Evolutionary conservation across 35 echinoderm and acorn worm genomes (phyloP), one percentile per base, ranked within the genome.

Genomic region (Acanthaster planci): DNA sequence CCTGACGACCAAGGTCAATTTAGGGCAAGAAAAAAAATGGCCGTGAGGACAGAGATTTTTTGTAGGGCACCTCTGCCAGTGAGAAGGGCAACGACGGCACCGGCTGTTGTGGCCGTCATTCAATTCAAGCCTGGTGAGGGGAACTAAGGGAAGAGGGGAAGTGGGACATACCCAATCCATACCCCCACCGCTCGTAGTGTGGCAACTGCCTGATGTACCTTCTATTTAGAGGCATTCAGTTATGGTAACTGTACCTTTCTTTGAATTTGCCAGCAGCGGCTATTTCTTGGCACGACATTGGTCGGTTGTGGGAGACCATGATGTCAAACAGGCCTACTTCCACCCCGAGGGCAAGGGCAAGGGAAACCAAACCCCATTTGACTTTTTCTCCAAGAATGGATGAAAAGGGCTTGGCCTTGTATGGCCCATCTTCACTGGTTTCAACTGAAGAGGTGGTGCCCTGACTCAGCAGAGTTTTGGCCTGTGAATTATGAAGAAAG

Each of bases 241-340:
- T 47, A 6, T 12, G 12, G 4, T 12, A 47, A 47, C 60, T n/a
- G 23, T 86, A 89, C 87, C 87, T 82, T 54, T 89, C 87, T 80
- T 89, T 89, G 0, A 89, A 67, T 37, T 80, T 80, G 19, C 78
- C 87, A 64, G 64, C 80, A 67, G 76, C 79, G 37, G 87, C 87
- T 64, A 89, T 89, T 38, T 89, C 87, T 39, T 89, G 78, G 18
- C 53, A 77, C 1, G 87, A 76, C 59, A 52, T 89, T 51, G 75
- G 67, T 36, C 18, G 27, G 31, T 32, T 79, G 8, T 76, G 60
- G 2, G 80, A 23, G 1, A 82, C 52, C 80, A 89, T 59, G 32
- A 80, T 60, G 35, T 89, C 80, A 52, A 89, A 89, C 12, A 89
- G 78, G 18, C 87, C 87, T 1, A 79, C 67, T 3, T 81, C 55